phyloP scores from a whole-genome alignment of 2,113 vertebrate genomes.

The Semnopithecus entellus region DNA sequence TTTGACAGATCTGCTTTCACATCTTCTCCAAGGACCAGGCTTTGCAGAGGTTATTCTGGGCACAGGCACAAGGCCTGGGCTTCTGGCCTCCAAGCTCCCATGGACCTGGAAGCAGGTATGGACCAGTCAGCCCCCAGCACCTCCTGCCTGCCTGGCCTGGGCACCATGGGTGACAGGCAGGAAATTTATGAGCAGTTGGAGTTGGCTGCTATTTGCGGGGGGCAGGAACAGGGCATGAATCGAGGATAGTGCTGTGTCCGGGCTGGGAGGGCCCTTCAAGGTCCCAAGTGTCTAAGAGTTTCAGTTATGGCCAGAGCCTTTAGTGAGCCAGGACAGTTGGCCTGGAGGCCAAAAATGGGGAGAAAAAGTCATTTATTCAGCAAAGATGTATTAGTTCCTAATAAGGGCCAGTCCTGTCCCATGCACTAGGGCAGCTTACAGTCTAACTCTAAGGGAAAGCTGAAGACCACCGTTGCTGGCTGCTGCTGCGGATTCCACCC shows the following conservation, averaged over 20 bases:
- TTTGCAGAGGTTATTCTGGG: conserved; percentile 27
- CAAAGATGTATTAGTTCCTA: background rate
- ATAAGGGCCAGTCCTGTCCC: background rate
- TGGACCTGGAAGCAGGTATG: conserved; percentile 52
- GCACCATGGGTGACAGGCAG: conserved; percentile 40
- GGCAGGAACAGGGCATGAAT: conserved; percentile 10
- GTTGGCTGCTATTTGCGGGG: conserved; percentile 26
- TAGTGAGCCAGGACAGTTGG: background rate
- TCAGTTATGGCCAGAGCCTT: background rate
- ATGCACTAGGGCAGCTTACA: background rate
- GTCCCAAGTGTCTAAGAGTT: background rate
- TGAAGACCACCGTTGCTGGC: background rate
- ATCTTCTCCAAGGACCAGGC: background rate
- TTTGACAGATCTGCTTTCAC: background rate
- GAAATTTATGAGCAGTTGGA: conserved; percentile 60
- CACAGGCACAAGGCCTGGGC: background rate
- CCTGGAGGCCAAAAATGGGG: background rate
- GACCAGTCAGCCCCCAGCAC: background rate
- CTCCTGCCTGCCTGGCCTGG: conserved; percentile 36
- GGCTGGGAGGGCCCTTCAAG: background rate
- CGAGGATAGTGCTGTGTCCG: background rate
- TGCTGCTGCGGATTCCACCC: rapidly evolving
- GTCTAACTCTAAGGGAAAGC: background rate
- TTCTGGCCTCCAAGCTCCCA: conserved; percentile 33
- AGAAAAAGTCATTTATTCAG: background rate